Conservation (phyloP, 2,113 vertebrate species). For the Phoenicopterus ruber region DNA sequence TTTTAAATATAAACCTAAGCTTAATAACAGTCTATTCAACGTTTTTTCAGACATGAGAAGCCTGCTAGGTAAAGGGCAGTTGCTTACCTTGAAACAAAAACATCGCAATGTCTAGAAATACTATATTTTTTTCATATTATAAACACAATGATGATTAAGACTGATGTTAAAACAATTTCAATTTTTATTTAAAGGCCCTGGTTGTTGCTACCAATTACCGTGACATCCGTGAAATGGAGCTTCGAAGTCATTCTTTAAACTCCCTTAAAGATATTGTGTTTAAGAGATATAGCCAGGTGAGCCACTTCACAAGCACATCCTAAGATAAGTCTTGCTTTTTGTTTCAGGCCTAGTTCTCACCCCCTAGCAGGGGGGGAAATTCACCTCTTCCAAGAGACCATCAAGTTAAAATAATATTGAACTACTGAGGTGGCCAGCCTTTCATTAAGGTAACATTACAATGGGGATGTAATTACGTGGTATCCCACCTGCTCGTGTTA, state of each 20-base stretch:
- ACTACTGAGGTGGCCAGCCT: not conserved
- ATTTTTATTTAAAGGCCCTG: slow-evolving; percentile 81
- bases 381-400: not conserved
- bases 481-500: not conserved
- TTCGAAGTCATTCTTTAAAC: slow-evolving; percentile 82
- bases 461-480: not conserved
- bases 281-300: slow-evolving; percentile 82
- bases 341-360: slow-evolving; percentile 28
- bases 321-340: slow-evolving; percentile 21
- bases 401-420: slow-evolving; percentile 14
- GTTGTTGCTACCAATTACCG: slow-evolving; percentile 75
- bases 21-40: not conserved
- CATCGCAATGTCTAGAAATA: not conserved
- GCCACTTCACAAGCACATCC: not conserved
- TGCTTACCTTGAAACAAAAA: not conserved
- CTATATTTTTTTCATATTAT: not conserved
- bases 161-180: slow-evolving; percentile 2
- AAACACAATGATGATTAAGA: not conserved
- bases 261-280: slow-evolving; percentile 88
- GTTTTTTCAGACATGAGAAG: not conserved
- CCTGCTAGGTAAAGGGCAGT: not conserved
- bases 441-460: slow-evolving; percentile 12
- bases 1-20: not conserved
- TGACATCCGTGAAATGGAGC: slow-evolving; percentile 82
- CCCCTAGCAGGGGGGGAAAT: not conserved